Base-by-base conservation (phyloP, 2,888 invertebrate genomes). In the Parascotia fuliginaria region DNA sequence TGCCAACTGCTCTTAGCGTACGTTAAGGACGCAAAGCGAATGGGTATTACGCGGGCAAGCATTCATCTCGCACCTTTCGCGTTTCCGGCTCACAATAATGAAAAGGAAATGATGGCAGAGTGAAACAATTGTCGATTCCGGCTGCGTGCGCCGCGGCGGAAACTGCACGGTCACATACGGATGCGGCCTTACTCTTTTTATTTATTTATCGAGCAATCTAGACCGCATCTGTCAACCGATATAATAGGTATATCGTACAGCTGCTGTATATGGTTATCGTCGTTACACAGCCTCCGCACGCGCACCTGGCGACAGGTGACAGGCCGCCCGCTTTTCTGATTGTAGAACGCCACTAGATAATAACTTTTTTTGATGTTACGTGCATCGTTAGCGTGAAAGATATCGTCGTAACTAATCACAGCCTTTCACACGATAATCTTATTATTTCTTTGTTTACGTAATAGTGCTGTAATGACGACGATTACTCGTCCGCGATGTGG, bases 291-390 rank as follows among this genome's bases (percentile, higher is more conserved):
- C 79, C 79, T 83, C 83, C 75, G 69, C 77, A 73, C 75, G 77
- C 79, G 78, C 90, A 91, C 89, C 91, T 91, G 91, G 80, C 91
- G 87, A 80, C 89, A 87, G 88, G 87, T 89, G 88, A 37, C 51
- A 46, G 43, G 56, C 60, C 58, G 63, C 65, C 45, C 43, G 48
- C 48, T 48, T 40, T 42, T 39, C 53, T 41, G 42, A 50, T 60
- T 62, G 63, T 56, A 58, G 60, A 64, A 61, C 57, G 47, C 55
- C 57, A 55, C 55, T 51, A 68, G 52, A 52, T 54, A n/a, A 60
- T 65, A 51, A 42, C 37, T 62, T 75, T 75, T 77, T 76, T 52
- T 71, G 60, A 46, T 55, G 70, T 81, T 81, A 76, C 81, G 77
- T 79, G 74, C 70, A 68, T 78, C 76, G 67, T 75, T 79, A 75